These are phyloP conservation scores for Capromys pilorides DNA, from an alignment of 2,797 vertebrate species.

Conservation along the genomic window DNA sequence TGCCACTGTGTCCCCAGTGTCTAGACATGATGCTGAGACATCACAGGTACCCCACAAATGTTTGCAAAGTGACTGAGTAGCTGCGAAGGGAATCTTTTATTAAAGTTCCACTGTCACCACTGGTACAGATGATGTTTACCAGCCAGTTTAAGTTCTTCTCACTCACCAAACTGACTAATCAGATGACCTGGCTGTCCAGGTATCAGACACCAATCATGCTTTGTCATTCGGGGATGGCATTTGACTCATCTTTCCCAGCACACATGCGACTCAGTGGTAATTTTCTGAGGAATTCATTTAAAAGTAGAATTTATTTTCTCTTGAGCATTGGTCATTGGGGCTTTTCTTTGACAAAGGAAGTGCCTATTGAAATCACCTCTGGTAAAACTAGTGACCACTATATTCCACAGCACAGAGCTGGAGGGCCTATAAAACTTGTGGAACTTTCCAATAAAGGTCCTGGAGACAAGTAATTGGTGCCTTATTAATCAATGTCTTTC, in stretches of 20 bases:
- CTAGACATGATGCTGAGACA: constrained; percentile 74
- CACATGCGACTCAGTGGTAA: background rate
- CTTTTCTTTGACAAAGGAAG: background rate
- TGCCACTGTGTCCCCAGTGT: background rate
- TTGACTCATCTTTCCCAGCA: background rate
- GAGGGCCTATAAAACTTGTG: background rate
- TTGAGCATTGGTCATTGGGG: background rate
- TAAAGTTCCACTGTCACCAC: background rate
- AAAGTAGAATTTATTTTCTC: constrained; percentile 35
- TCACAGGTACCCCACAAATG: constrained; percentile 61
- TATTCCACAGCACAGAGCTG: too few relatives aligned
- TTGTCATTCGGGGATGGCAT: background rate
- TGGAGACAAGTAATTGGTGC: background rate
- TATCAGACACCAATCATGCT: constrained; percentile 25
- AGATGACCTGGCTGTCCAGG: background rate
- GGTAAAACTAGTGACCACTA: background rate
- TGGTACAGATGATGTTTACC: background rate
- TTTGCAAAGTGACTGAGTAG: constrained; percentile 69
- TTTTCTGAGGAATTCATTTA: constrained; percentile 2
- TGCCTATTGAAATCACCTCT: background rate
- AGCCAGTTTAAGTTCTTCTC: background rate
- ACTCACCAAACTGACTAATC: constrained; percentile 33
- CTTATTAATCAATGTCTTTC: background rate
- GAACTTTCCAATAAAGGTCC: background rate
- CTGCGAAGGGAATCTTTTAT: constrained; percentile 42